A percentile compares a stretch with the other conserved stretches of the same genome.
phyloP scores from a whole-genome alignment of 1,140 invertebrate species.

The Pseudobourletiella spinata region DNA sequence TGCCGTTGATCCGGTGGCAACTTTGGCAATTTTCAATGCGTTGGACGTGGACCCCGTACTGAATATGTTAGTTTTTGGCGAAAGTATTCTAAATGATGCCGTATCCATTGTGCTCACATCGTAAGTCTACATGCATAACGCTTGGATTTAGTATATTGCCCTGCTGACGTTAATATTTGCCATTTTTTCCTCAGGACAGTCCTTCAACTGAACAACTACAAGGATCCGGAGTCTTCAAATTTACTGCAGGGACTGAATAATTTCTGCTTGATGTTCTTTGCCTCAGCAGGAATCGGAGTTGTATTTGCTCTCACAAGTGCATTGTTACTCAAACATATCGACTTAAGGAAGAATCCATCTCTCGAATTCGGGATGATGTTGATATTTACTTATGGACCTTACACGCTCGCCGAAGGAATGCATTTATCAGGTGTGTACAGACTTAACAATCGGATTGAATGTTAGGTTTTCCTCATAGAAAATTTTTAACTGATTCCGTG shows the following conservation, averaged over 20 bases:
- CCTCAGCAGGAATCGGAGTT: conserved; percentile 93
- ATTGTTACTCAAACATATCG: conserved; percentile 71
- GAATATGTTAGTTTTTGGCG: conserved; percentile 62
- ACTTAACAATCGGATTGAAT: conserved; percentile 1
- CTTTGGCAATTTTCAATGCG: conserved; percentile 90
- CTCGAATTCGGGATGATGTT: conserved; percentile 97
- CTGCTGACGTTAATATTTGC: conserved; percentile 46
- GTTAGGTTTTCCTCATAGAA: neutral
- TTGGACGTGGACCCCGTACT: conserved; percentile 52
- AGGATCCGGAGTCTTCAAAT: conserved; percentile 61
- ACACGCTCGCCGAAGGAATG: conserved; percentile 93
- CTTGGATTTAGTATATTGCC: neutral
- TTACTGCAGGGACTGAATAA: conserved; percentile 80
- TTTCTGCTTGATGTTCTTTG: conserved; percentile 97
- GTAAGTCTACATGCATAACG: too few species aligned
- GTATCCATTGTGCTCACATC: conserved; percentile 95
- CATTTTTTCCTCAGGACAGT: conserved; percentile 43
- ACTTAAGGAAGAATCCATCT: conserved; percentile 94
- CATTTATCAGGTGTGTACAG: conserved; percentile 85
- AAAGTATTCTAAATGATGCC: conserved; percentile 96
- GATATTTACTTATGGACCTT: conserved; percentile 96
- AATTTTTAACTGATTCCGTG: neutral
- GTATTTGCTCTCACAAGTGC: conserved; percentile 90
- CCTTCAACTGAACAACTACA: conserved; percentile 56
- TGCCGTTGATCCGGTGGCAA: conserved; percentile 97